These are phyloP conservation scores for Mimachlamys varia DNA, from an alignment of 2,888 invertebrate species.

Conservation along the genomic window DNA sequence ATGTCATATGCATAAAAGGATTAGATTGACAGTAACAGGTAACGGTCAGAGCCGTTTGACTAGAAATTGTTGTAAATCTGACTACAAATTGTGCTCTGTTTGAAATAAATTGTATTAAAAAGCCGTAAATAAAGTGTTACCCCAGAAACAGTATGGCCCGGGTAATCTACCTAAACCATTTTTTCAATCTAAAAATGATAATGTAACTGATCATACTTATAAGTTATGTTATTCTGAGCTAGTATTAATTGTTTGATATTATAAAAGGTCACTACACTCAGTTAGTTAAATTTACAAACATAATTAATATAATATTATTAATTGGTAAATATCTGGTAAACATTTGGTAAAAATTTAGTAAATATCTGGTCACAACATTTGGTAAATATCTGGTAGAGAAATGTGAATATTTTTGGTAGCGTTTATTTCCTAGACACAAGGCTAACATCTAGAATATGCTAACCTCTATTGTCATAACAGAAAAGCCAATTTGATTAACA, in stretches of 20 bases:
- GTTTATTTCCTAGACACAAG: too few relatives aligned
- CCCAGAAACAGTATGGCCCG: background rate
- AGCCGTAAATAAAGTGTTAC: background rate
- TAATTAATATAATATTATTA: too few relatives aligned
- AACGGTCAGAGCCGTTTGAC: background rate
- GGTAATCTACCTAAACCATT: background rate
- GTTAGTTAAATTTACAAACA: too few relatives aligned
- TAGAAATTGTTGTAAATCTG: constrained; percentile 22
- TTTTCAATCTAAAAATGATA: background rate
- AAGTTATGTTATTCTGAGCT: too few relatives aligned
- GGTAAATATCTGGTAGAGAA: too few relatives aligned
- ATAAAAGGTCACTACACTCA: too few relatives aligned
- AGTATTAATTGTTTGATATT: too few relatives aligned
- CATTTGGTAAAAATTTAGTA: too few relatives aligned
- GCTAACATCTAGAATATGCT: background rate
- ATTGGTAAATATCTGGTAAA: too few relatives aligned
- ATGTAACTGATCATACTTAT: too few relatives aligned
- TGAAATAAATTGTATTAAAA: constrained; percentile 21
- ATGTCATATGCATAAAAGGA: constrained; percentile 36
- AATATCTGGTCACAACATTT: too few relatives aligned
- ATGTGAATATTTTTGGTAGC: too few relatives aligned
- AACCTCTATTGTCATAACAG: background rate
- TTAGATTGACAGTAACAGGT: background rate
- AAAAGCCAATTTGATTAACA: background rate
- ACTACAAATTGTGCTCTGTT: constrained; percentile 11